Percentiles rank a stretch among this genome's conserved stretches.
Evolutionary conservation across 2,888 invertebrate genomes (phyloP).

Genomic region (Drosophila suboccidentalis): DNA sequence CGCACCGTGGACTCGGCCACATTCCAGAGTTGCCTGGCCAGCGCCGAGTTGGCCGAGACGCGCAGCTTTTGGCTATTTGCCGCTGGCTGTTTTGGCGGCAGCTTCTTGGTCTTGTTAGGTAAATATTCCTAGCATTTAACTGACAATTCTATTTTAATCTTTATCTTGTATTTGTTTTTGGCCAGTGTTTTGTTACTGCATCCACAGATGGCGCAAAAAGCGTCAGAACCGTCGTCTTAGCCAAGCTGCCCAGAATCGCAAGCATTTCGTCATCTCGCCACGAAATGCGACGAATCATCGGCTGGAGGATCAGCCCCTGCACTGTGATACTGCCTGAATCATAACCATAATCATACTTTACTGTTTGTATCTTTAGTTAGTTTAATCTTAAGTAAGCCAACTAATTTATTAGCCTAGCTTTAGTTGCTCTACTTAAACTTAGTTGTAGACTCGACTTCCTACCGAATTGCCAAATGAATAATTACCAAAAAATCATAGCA

Average conservation of each 20-base stretch:
- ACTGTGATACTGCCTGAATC: slow-evolving; percentile 80
- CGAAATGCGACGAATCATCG: slow-evolving; percentile 74
- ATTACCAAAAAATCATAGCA: slow-evolving; percentile 37
- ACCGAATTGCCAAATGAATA: slow-evolving; percentile 43
- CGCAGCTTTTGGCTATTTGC: slow-evolving; percentile 79
- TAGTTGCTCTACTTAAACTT: slow-evolving; percentile 32
- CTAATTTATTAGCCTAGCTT: slow-evolving; percentile 47
- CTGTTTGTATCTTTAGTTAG: slow-evolving; percentile 1
- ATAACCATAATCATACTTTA: slow-evolving; percentile 17
- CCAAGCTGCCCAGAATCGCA: slow-evolving; percentile 69
- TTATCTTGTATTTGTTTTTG: background rate
- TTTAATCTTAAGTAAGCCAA: slow-evolving; percentile 27
- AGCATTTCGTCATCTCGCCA: slow-evolving; percentile 80
- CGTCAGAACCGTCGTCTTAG: slow-evolving; percentile 57
- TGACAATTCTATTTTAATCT: background rate
- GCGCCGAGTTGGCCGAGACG: slow-evolving; percentile 70
- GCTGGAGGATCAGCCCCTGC: slow-evolving; percentile 72
- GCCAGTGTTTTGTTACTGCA: slow-evolving; percentile 77
- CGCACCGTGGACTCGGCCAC: slow-evolving; percentile 77
- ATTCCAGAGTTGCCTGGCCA: slow-evolving; percentile 73
- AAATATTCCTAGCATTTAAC: slow-evolving; percentile 26
- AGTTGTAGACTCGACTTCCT: slow-evolving; percentile 29
- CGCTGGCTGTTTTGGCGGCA: slow-evolving; percentile 74
- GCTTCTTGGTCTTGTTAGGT: slow-evolving; percentile 74
- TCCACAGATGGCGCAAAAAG: slow-evolving; percentile 72